These are phyloP conservation scores for Tinamus major DNA, from an alignment of 2,797 vertebrate genomes.

Conservation along the genomic window DNA sequence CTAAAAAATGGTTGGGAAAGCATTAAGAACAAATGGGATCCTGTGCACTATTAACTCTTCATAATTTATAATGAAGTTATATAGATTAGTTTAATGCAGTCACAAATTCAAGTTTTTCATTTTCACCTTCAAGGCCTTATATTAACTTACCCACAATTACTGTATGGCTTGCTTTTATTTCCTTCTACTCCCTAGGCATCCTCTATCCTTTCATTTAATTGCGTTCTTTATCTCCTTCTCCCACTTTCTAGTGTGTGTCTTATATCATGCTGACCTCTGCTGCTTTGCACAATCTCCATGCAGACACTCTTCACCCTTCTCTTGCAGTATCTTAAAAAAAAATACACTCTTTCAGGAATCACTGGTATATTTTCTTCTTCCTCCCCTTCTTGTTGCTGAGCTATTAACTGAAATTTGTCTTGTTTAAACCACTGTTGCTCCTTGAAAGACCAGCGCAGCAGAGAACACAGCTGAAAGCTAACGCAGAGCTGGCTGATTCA, in stretches of 20 bases:
- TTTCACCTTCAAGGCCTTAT: slow-evolving; percentile 46
- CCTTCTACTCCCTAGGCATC: slow-evolving; percentile 58
- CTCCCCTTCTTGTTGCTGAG: not conserved
- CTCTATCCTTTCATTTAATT: slow-evolving; percentile 59
- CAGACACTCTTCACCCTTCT: slow-evolving; percentile 8
- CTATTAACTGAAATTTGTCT: slow-evolving; percentile 56
- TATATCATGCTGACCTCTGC: slow-evolving; percentile 45
- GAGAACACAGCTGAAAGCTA: not conserved
- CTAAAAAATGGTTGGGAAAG: slow-evolving; percentile 42
- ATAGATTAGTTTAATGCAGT: slow-evolving; percentile 16
- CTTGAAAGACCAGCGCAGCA: not conserved
- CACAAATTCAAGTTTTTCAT: slow-evolving; percentile 48
- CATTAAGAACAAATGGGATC: not conserved
- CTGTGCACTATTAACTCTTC: slow-evolving; percentile 4
- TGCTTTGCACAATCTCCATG: slow-evolving; percentile 25
- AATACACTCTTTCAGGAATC: slow-evolving; percentile 27
- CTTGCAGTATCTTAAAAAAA: slow-evolving; percentile 41
- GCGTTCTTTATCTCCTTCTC: slow-evolving; percentile 65
- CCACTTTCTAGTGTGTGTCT: slow-evolving; percentile 32
- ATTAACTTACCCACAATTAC: slow-evolving; percentile 35
- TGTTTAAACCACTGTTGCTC: not conserved
- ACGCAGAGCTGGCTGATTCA: not conserved
- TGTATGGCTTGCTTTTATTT: slow-evolving; percentile 63
- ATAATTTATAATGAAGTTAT: slow-evolving; percentile 30
- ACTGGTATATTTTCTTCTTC: not conserved